Evolutionary conservation across 2,797 vertebrate species (phyloP), one percentile per base, ranked within the genome.

Genomic region (Acipenser transmontanus): DNA sequence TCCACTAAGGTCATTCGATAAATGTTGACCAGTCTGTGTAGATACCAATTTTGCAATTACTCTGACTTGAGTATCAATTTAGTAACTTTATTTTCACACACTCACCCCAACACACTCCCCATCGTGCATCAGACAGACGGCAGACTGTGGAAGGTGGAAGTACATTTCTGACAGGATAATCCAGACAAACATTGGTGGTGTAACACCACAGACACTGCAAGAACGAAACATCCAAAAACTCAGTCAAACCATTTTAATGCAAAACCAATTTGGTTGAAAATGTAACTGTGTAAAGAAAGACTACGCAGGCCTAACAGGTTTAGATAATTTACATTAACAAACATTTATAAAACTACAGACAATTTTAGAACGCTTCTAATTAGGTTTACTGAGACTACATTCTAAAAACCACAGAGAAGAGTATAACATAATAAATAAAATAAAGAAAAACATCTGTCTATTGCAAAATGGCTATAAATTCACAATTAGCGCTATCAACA

Each of bases 101-200:
- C 93, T 87, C 77, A 97, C 94, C 68, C 87, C 87, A 95, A 74
- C 95, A 98, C 68, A 91, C 85, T n/a, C 89, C 91, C 95, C 94
- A 98, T 49, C 86, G 90, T 50, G 89, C 80, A 70, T 90, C 64
- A 66, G 85, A 87, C 71, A 96, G 66, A 11, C 74, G 68, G 79
- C 95, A 98, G 1, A 89, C 1, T 0, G 87, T 87, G 0, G 84
- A 71, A 0, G 89, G 83, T 48, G 95, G 93, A 65, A 94, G 81
- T 72, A 96, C 14, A 72, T 82, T 90, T 70, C 77, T 87, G 56
- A 92, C 89, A 5, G 94, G 94, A 70, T 96, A 95, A 8, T 89
- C 88, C 14, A 89, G 75, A 72, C 95, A 97, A 49, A 84, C 84
- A 34, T 72, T 79, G 71, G 87, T 88, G 72, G 84, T 76, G 6